These are phyloP conservation scores for Yponomeuta sedellus DNA, from an alignment of 2,888 invertebrate genomes.

Conservation along the genomic window DNA sequence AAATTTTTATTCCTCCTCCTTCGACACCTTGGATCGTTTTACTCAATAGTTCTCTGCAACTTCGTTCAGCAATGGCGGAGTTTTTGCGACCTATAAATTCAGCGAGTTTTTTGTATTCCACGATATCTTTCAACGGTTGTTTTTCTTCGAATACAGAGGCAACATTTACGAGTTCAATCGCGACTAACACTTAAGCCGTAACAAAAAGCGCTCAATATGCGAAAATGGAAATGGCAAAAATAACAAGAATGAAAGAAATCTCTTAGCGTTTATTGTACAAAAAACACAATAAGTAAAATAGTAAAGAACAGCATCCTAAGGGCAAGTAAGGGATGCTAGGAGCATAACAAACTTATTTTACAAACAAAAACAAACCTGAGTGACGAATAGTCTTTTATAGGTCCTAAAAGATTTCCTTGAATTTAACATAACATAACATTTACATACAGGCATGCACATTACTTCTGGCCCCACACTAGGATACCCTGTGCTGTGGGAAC, in stretches of 20 bases:
- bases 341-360: too few relatives aligned
- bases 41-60: constrained; percentile 1
- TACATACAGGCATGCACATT: too few relatives aligned
- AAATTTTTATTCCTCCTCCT: background rate
- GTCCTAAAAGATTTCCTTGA: too few relatives aligned
- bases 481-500: too few relatives aligned
- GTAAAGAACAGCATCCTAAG: too few relatives aligned
- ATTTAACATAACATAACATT: too few relatives aligned
- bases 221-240: constrained; percentile 21
- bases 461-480: too few relatives aligned
- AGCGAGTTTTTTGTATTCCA: constrained; percentile 10
- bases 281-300: background rate
- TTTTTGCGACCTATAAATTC: constrained; percentile 12
- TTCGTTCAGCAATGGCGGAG: constrained; percentile 16
- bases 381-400: too few relatives aligned
- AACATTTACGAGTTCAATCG: constrained; percentile 27
- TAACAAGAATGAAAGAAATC: constrained; percentile 10
- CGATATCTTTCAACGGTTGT: constrained; percentile 20
- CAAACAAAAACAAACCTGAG: too few relatives aligned
- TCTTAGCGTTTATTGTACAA: background rate
- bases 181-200: constrained; percentile 25
- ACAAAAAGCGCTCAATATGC: constrained; percentile 25
- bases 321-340: too few relatives aligned
- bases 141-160: constrained; percentile 24
- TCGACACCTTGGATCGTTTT: background rate